phyloP scores from a whole-genome alignment of 2,113 vertebrate genomes.

The Macquaria ambigua region DNA sequence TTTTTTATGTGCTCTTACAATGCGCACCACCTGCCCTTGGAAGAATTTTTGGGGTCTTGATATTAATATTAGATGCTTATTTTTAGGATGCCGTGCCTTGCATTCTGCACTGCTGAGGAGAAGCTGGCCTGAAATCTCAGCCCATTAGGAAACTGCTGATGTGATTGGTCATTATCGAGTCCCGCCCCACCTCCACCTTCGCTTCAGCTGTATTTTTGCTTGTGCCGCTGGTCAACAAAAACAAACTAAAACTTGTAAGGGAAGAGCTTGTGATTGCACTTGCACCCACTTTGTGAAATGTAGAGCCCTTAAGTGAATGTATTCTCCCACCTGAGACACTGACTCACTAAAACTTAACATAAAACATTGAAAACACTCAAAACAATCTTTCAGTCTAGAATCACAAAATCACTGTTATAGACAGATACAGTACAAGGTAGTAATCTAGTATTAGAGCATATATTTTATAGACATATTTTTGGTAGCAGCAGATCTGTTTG shows the following conservation, averaged over 20 bases:
- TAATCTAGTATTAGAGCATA: not conserved
- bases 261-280: not conserved
- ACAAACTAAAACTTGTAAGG: no score
- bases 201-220: constrained; percentile 2
- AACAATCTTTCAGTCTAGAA: not conserved
- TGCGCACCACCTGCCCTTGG: not conserved
- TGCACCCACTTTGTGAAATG: not conserved
- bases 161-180: constrained; percentile 28
- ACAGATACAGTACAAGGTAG: not conserved
- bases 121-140: constrained; percentile 11
- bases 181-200: not conserved
- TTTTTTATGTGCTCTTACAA: constrained; percentile 6
- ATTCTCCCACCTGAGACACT: not conserved
- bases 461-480: not conserved
- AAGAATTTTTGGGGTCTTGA: not conserved
- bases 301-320: not conserved
- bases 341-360: not conserved
- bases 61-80: constrained; percentile 39
- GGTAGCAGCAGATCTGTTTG: not conserved
- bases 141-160: constrained; percentile 23
- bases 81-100: constrained; percentile 13
- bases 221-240: not conserved
- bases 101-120: constrained; percentile 3
- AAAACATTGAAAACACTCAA: not conserved
- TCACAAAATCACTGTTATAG: not conserved